Evolutionary conservation across 2,888 invertebrate species (phyloP), one percentile per base, ranked within the genome.

Genomic region (Trichogramma dendrolimi): DNA sequence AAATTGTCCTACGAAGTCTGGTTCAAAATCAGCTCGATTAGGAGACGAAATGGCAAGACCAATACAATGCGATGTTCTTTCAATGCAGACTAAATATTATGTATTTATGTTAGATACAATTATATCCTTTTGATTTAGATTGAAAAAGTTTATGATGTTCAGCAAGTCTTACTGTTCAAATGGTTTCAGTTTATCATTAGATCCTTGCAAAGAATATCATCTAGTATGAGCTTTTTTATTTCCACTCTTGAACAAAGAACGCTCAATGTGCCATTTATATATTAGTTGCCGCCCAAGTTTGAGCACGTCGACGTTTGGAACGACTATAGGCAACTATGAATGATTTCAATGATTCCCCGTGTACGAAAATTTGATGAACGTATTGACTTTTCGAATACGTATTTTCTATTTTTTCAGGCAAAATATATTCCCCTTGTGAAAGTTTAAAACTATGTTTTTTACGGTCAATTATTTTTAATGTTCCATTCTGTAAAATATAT

Each of bases 371-470:
- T 84, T 99, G 98, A 71, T 93, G 90, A 46, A 98, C 92, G 79
- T 92, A 96, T 76, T 91, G 91, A 81, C 96, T 95, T 71, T 93
- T 86, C 69, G 89, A 87, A 80, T 98, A 98, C 75, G 94, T 90
- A 80, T 91, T 95, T 82, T 99, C 98, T 72, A 99, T 96, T 84
- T 97, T 97, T 81, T 99, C 98, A 67, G 98, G 97, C 72, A 98
- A 96, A 77, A 99, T 94, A 79, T 98, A 98, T 82, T 98, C 98
- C 68, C 98, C 98, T 83, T 96, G 94, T 53, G 96, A 93, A 67
- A 98, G 81, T 81, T 98, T 98, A 83, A 98, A 98, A 74, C 97
- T 96, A 82, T 98, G 95, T 84, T 97, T 97, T 84, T 94, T 94
- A 73, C 98, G 87, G 81, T 98, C 98, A 71, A 98, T 96, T 70